Evolutionary conservation across 2,888 invertebrate genomes (phyloP).

Genomic region (Meiosimyza decipiens): DNA sequence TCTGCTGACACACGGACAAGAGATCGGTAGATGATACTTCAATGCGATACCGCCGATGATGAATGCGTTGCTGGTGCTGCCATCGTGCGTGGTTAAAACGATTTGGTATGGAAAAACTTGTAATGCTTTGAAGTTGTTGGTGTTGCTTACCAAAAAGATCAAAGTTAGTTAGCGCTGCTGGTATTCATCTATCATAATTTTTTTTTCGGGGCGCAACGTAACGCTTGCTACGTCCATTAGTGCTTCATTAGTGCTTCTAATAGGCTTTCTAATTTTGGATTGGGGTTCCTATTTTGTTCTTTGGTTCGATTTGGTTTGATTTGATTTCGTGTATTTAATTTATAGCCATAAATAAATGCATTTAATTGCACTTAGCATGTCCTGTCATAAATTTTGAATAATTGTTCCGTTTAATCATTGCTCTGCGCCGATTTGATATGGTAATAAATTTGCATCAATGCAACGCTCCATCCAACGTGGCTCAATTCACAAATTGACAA

Average conservation of each 20-base stretch:
- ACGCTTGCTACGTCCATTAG: neutral
- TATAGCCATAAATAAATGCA: too few species aligned
- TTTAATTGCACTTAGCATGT: too few species aligned
- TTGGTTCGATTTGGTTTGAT: too few species aligned
- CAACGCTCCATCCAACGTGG: neutral
- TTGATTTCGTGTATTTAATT: too few species aligned
- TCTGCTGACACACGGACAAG: too few species aligned
- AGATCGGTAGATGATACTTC: neutral
- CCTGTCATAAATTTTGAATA: too few species aligned
- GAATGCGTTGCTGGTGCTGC: neutral
- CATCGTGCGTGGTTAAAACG: slow-evolving; percentile 19
- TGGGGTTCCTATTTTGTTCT: too few species aligned
- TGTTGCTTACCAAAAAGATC: slow-evolving; percentile 2
- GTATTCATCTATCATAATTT: neutral
- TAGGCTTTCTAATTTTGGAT: too few species aligned
- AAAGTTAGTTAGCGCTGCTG: slow-evolving; percentile 2
- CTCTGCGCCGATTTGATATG: neutral
- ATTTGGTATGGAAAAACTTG: neutral
- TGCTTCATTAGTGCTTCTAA: neutral
- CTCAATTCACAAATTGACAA: slow-evolving; percentile 16
- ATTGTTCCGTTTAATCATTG: too few species aligned
- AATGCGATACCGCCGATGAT: neutral
- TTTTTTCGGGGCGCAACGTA: too few species aligned
- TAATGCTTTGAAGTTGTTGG: neutral
- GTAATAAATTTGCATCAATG: neutral